These are phyloP conservation scores for Tringa solitaria DNA, from an alignment of 2,113 vertebrate genomes.

Conservation along the genomic window DNA sequence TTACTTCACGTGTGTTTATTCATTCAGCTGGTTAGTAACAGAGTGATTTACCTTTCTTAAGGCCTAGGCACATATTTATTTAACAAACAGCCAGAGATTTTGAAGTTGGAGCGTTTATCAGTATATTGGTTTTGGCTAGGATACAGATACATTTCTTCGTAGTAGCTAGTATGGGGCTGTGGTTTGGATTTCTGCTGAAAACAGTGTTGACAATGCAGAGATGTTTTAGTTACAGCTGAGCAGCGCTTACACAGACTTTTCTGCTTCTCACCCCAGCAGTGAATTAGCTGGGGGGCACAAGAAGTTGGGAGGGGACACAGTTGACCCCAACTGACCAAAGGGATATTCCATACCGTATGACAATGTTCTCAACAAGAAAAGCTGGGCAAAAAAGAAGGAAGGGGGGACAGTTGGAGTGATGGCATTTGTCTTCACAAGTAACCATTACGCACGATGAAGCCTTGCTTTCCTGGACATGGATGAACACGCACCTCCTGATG, in stretches of 20 bases:
- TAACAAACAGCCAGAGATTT: background rate
- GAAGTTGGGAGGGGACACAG: background rate
- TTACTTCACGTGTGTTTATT: background rate
- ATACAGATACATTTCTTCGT: background rate
- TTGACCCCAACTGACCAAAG: background rate
- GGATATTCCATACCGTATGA: background rate
- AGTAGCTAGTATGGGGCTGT: fast-evolving
- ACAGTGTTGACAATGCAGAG: background rate
- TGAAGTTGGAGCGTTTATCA: background rate
- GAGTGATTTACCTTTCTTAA: background rate
- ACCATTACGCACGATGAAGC: fast-evolving
- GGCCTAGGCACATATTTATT: background rate
- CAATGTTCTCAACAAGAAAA: background rate
- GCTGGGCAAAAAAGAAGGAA: background rate
- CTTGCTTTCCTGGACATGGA: background rate
- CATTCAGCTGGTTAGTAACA: background rate
- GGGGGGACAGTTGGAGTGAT: fast-evolving
- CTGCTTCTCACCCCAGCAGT: background rate
- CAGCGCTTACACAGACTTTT: background rate
- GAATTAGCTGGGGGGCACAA: background rate
- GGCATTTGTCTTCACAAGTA: background rate
- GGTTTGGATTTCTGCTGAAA: background rate
- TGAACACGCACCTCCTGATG: background rate
- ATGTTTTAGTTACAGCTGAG: background rate
- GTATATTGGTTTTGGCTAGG: fast-evolving